phyloP scores from a whole-genome alignment of 2,113 vertebrate species.

The Onychostoma macrolepis region DNA sequence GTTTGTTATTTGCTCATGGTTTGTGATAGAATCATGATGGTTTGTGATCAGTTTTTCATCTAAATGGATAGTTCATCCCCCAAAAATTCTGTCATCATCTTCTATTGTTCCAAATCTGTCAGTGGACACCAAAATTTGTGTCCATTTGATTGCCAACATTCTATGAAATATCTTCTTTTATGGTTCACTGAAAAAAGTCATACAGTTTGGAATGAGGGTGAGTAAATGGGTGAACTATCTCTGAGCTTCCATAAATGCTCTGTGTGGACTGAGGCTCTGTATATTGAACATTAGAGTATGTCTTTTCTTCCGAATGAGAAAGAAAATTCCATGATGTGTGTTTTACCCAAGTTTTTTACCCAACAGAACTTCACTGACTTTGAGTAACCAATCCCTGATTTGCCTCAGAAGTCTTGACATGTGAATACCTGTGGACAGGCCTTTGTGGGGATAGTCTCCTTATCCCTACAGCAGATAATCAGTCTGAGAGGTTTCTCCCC shows the following conservation, averaged over 20 bases:
- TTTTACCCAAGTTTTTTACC: neutral
- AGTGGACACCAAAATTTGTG: neutral
- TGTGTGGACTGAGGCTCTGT: neutral
- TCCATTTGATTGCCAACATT: neutral
- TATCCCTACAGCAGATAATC: conserved; percentile 34
- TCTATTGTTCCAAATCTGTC: neutral
- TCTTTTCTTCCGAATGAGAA: neutral
- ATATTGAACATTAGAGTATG: neutral
- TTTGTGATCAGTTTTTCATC: neutral
- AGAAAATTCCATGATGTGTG: neutral
- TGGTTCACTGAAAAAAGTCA: neutral
- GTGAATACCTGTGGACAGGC: neutral
- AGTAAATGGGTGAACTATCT: neutral
- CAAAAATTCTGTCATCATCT: neutral
- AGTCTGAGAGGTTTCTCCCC: conserved; percentile 6
- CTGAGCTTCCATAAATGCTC: neutral
- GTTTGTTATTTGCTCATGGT: neutral
- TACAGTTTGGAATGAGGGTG: neutral
- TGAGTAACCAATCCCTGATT: neutral
- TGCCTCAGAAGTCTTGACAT: too few relatives aligned
- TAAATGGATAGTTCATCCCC: neutral
- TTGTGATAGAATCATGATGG: neutral
- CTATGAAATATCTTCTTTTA: neutral
- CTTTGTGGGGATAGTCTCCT: neutral
- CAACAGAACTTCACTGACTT: neutral